Base-by-base conservation (phyloP, 2,888 invertebrate genomes). In the Plusia festucae region DNA sequence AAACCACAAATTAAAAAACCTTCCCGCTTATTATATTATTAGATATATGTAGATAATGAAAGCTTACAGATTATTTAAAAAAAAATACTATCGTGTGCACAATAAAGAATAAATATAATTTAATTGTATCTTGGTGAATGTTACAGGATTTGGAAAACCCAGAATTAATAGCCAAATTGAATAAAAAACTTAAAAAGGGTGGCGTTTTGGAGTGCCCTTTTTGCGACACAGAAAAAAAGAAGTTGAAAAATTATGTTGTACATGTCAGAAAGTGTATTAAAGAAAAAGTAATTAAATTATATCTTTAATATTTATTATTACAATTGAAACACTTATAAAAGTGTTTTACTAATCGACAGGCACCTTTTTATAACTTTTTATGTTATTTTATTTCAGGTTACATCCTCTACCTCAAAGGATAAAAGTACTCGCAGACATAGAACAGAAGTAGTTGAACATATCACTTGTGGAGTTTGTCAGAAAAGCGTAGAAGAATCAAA, bases 121-220 rank as follows among this genome's bases (percentile, higher is more conserved):
- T 15, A 7, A 24, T 58, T 32, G 46, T 8, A 20, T 44, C 13
- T 22, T 8, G 34, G 4, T 56, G 63, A 11, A 27, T 66, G 15
- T 82, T 85, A 32, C 82, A 91, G 90, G 79, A 89, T 61, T 68
- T 86, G 7, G 68, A 85, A 51, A 72, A 87, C 60, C 76, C 75
- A 53, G 65, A 69, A 30, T 78, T 90, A 65, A 18, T 78, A 34
- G 64, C 69, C 52, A 86, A 84, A 53, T 64, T 90, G 56, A 76
- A 71, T 49, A 46, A 76, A 56, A 85, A 69, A 61, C 66, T 89
- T 24, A 78, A 82, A 53, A 46, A 53, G 20, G 34, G 52, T 15
- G 82, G 83, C 16, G 54, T 66, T 27, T 70, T 89, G 27, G 81
- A 74, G 68, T 91, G 91, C 71, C 75, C 83, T 57, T 79, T 87